Evolutionary conservation across 2,888 invertebrate genomes (phyloP).

Genomic region (Ophion costatus): DNA sequence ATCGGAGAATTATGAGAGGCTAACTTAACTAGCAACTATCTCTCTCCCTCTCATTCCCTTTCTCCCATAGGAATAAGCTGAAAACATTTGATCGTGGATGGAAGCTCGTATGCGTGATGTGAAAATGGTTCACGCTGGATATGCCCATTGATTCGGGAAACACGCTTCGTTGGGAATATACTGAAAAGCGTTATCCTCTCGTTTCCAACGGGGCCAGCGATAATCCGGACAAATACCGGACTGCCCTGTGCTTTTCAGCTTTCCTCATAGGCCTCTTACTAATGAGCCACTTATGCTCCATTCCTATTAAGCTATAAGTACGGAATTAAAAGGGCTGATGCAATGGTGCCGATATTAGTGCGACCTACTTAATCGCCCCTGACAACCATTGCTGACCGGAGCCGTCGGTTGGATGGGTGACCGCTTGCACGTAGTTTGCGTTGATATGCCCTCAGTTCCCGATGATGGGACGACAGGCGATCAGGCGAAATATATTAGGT

Average conservation of each 20-base stretch:
- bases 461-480: neutral
- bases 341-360: neutral
- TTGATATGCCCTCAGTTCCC: neutral
- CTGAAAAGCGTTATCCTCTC: constrained; percentile 44
- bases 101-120: constrained; percentile 41
- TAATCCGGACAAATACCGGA: constrained; percentile 62
- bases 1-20: constrained; percentile 66
- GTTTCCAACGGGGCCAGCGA: constrained; percentile 35
- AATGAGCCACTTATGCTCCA: constrained; percentile 1
- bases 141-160: neutral
- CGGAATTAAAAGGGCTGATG: neutral
- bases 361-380: neutral
- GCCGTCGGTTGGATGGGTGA: neutral
- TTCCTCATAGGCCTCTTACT: neutral
- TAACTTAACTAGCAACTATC: constrained; percentile 36
- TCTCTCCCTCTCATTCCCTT: neutral
- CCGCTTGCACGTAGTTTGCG: neutral
- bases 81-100: constrained; percentile 34
- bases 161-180: constrained; percentile 44
- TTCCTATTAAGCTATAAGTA: neutral
- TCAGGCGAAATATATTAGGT: neutral
- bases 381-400: neutral
- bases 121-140: constrained; percentile 52
- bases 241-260: constrained; percentile 25
- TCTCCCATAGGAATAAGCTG: neutral